These are phyloP conservation scores for Bombus pyrosoma DNA, from an alignment of 1,140 invertebrate genomes.

Conservation along the genomic window DNA sequence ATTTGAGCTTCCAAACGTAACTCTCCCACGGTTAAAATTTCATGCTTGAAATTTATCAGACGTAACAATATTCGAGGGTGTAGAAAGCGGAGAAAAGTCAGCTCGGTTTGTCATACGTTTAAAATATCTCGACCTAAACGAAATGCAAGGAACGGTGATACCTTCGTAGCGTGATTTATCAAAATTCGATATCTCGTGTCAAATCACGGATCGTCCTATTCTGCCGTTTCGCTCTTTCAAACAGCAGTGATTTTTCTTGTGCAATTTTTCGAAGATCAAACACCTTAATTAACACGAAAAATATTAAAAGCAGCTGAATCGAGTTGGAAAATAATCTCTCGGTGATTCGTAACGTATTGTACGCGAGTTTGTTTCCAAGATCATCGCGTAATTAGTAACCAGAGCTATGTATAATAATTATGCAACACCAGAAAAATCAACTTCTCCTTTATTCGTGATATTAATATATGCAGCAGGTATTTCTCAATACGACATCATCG, in stretches of 20 bases:
- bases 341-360: too few relatives aligned
- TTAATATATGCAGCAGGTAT: too few relatives aligned
- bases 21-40: not conserved
- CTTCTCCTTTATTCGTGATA: not conserved
- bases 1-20: not conserved
- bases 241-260: not conserved
- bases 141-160: not conserved
- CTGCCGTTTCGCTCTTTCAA: not conserved
- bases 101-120: not conserved
- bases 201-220: slow-evolving; percentile 16
- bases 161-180: not conserved
- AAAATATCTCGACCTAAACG: not conserved
- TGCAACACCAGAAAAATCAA: not conserved
- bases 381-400: not conserved
- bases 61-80: not conserved
- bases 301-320: not conserved
- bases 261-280: not conserved
- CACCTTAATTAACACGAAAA: not conserved
- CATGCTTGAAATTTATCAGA: slow-evolving; percentile 13
- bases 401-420: not conserved
- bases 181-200: slow-evolving; percentile 18
- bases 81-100: not conserved
- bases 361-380: too few relatives aligned
- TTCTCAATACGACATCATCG: too few relatives aligned
- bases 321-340: not conserved